Percentiles rank a stretch among this genome's conserved stretches.
Conservation (phyloP, 2,888 invertebrate species). For the Nemurella pictetii region DNA sequence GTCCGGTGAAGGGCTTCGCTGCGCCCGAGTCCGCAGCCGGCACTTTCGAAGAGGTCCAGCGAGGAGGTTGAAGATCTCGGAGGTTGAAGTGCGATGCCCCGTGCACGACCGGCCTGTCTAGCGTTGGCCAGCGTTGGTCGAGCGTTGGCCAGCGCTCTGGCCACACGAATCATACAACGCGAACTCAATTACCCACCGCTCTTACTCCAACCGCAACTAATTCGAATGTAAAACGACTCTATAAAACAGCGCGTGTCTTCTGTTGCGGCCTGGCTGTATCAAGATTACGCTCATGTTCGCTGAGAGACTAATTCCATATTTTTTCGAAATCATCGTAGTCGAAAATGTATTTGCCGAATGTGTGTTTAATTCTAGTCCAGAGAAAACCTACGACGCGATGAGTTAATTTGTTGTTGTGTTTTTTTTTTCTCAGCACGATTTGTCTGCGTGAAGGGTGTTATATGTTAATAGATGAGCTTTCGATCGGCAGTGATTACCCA, state of each 20-base stretch:
- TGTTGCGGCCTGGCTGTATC: not conserved
- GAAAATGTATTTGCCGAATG: not conserved
- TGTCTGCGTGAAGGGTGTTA: not conserved
- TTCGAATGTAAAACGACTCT: not conserved
- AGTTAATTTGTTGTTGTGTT: not conserved
- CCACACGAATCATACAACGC: no score
- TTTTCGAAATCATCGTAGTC: not conserved
- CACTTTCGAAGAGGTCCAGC: not conserved
- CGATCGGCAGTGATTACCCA: no score
- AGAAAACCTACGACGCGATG: not conserved
- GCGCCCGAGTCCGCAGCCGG: not conserved
- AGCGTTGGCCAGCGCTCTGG: not conserved
- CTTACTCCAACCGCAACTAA: not conserved
- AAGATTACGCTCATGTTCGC: not conserved
- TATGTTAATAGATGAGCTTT: not conserved
- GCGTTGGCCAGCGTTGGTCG: not conserved
- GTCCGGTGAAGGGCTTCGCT: not conserved
- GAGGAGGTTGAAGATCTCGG: not conserved
- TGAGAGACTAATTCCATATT: conserved; percentile 1
- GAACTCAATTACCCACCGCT: not conserved
- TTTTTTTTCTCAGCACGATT: not conserved
- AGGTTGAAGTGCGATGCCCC: not conserved
- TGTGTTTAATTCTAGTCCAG: conserved; percentile 6
- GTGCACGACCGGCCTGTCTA: not conserved
- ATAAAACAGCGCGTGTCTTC: not conserved